These are phyloP conservation scores for Formica exsecta DNA, from an alignment of 1,140 invertebrate genomes.

Conservation along the genomic window DNA sequence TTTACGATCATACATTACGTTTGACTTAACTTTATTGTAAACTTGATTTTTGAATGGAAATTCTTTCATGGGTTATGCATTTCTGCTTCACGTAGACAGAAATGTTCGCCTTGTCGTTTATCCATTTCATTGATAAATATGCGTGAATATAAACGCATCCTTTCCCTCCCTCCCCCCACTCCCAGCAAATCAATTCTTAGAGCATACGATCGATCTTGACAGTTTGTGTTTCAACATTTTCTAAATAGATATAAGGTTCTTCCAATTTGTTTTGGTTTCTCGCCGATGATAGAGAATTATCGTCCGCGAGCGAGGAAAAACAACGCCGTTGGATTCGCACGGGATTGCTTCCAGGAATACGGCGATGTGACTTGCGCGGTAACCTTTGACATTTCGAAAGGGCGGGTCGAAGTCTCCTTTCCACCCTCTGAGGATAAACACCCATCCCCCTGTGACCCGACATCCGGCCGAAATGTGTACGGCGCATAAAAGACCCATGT, in stretches of 20 bases:
- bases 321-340: conserved; percentile 55
- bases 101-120: neutral
- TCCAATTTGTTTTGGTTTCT: neutral
- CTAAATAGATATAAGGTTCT: neutral
- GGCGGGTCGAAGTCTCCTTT: conserved; percentile 75
- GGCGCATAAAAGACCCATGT: conserved; percentile 43
- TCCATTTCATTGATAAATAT: conserved; percentile 34
- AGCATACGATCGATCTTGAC: neutral
- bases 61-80: conserved; percentile 8
- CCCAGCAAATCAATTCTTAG: neutral
- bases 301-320: conserved; percentile 29
- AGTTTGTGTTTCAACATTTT: neutral
- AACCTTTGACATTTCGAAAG: conserved; percentile 80
- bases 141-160: neutral
- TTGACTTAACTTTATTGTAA: conserved; percentile 24
- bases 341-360: conserved; percentile 60
- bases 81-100: neutral
- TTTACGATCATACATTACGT: neutral
- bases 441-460: conserved; percentile 32
- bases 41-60: conserved; percentile 25
- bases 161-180: neutral
- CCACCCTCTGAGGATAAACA: conserved; percentile 64
- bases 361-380: conserved; percentile 74
- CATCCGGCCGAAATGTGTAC: conserved; percentile 57
- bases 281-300: conserved; percentile 54